Percentiles rank a stretch among this genome's conserved stretches.
Conservation (phyloP, 2,888 invertebrate genomes). For the Stenoptilia bipunctidactyla region DNA sequence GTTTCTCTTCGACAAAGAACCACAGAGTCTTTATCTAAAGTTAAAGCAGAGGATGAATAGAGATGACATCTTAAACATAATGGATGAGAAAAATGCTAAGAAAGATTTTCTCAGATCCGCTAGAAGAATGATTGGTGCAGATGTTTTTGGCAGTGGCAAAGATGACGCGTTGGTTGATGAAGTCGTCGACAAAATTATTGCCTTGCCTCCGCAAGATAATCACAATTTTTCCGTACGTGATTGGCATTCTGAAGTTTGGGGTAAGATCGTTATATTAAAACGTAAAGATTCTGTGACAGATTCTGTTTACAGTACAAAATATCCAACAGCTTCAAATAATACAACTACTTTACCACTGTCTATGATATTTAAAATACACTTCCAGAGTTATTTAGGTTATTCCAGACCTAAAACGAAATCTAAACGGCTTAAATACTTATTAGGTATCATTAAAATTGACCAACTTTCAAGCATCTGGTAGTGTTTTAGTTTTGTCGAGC, state of each 20-base stretch:
- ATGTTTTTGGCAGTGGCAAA: slow-evolving; percentile 13
- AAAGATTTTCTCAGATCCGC: slow-evolving; percentile 27
- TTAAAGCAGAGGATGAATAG: slow-evolving; percentile 51
- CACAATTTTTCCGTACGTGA: slow-evolving; percentile 28
- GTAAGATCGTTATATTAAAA: too few species aligned
- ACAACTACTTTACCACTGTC: too few species aligned
- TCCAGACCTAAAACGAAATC: too few species aligned
- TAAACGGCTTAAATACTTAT: too few species aligned
- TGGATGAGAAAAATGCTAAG: slow-evolving; percentile 24
- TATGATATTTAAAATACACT: too few species aligned
- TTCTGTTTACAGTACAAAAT: too few species aligned
- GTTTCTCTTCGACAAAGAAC: slow-evolving; percentile 24
- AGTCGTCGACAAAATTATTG: slow-evolving; percentile 42
- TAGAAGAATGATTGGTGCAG: slow-evolving; percentile 29
- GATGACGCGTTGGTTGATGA: slow-evolving; percentile 27
- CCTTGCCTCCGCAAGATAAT: slow-evolving; percentile 31
- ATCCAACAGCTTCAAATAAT: too few species aligned
- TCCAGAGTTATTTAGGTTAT: too few species aligned
- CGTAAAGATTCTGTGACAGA: too few species aligned
- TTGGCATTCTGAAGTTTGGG: slow-evolving; percentile 43
- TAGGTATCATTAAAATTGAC: too few species aligned
- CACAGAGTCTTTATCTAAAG: slow-evolving; percentile 40
- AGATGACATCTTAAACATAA: slow-evolving; percentile 40
- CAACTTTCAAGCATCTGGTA: too few species aligned
- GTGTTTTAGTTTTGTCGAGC: too few species aligned